Evolutionary conservation across 2,113 vertebrate genomes (phyloP).

Genomic region (Chunga burmeisteri): DNA sequence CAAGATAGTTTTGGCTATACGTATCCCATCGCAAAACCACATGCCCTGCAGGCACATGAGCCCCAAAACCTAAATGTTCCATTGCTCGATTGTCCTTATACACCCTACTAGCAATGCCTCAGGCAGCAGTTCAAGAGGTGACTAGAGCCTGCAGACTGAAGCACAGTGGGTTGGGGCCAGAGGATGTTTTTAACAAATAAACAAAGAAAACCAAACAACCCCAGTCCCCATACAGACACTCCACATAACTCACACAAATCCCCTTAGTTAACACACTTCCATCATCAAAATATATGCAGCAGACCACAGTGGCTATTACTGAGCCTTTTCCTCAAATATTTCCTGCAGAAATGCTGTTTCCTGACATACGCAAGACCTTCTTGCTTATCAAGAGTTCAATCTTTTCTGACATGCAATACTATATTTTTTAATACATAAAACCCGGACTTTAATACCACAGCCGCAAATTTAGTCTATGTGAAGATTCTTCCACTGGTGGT

Average conservation of each 20-base stretch:
- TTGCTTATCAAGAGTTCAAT: neutral
- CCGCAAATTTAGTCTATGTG: neutral
- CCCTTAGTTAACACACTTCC: neutral
- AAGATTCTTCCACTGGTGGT: neutral
- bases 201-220: neutral
- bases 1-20: neutral
- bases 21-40: neutral
- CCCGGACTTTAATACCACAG: neutral
- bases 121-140: neutral
- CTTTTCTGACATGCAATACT: neutral
- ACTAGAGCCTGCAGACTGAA: neutral
- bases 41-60: neutral
- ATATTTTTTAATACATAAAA: neutral
- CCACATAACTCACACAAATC: neutral
- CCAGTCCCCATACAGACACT: neutral
- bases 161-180: neutral
- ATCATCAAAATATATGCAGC: neutral
- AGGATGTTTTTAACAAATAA: neutral
- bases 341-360: neutral
- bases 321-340: neutral
- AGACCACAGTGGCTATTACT: neutral
- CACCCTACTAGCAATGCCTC: neutral
- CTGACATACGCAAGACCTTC: neutral
- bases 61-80: neutral
- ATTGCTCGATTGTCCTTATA: neutral